A percentile compares a stretch with the other conserved stretches of the same genome.
These are phyloP conservation scores for Muscicapa comitata DNA, from an alignment of 2,797 vertebrate genomes.

Conservation along the genomic window DNA sequence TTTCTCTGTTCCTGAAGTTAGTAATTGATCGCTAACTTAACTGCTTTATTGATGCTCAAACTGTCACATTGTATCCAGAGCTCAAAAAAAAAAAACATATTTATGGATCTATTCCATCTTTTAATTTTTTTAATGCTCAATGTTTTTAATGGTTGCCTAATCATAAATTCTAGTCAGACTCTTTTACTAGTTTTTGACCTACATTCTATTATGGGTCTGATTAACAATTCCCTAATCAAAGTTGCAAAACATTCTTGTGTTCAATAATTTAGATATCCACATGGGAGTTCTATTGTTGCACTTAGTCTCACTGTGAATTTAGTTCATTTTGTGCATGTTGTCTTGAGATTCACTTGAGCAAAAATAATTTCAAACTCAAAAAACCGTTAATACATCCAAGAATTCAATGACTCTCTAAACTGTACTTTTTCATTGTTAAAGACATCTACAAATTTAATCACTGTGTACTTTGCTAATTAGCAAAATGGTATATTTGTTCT, in stretches of 20 bases:
- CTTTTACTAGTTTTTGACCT: conserved; percentile 67
- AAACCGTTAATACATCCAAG: background rate
- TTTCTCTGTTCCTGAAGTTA: conserved; percentile 28
- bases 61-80: background rate
- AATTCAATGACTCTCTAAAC: background rate
- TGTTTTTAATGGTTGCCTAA: conserved; percentile 32
- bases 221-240: conserved; percentile 70
- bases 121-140: background rate
- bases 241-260: conserved; percentile 54
- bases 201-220: conserved; percentile 45
- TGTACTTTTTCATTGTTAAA: background rate
- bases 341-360: background rate
- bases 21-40: background rate
- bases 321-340: background rate
- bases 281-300: conserved; percentile 48
- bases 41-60: background rate
- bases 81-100: background rate
- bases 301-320: background rate
- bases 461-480: background rate
- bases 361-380: conserved; percentile 23
- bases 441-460: background rate
- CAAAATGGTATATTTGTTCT: background rate
- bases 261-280: conserved; percentile 67
- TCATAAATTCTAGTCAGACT: conserved; percentile 52
- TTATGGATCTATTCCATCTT: background rate